These are phyloP conservation scores for Phrynocephalus forsythii DNA, from an alignment of 2,797 vertebrate species.

Conservation along the genomic window DNA sequence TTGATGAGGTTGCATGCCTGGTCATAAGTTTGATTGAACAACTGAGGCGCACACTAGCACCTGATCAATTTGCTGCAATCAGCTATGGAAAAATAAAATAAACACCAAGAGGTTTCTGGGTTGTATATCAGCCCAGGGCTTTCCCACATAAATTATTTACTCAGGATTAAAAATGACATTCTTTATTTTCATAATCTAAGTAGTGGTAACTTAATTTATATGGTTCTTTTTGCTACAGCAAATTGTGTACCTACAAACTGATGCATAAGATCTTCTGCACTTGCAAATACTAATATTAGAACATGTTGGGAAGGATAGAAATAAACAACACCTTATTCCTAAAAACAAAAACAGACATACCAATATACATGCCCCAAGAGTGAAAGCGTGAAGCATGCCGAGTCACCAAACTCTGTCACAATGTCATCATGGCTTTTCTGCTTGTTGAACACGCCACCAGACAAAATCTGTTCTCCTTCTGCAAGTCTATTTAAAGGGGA, in stretches of 20 bases:
- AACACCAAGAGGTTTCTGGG: neutral
- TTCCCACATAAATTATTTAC: neutral
- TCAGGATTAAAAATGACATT: neutral
- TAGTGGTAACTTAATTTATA: neutral
- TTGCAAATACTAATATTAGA: neutral
- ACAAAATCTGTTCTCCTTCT: conserved; percentile 96
- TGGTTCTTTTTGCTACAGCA: neutral
- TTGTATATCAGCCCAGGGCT: neutral
- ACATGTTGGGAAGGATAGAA: neutral
- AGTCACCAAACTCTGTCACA: conserved; percentile 96
- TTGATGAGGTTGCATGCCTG: no score
- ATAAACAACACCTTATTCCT: neutral
- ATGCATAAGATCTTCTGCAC: neutral
- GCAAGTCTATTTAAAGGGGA: conserved; percentile 85
- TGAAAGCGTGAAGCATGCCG: conserved; percentile 94
- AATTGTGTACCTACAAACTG: neutral
- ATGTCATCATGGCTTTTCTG: conserved; percentile 98
- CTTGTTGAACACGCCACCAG: conserved; percentile 96
- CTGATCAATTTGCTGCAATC: neutral
- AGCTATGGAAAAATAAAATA: neutral
- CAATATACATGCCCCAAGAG: conserved; percentile 98
- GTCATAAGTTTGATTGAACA: no score
- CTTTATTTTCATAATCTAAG: neutral
- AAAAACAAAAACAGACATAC: conserved; percentile 76
- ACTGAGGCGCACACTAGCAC: no score